Base-by-base conservation (phyloP, 1,140 invertebrate species). In the Mylabris phalerata region DNA sequence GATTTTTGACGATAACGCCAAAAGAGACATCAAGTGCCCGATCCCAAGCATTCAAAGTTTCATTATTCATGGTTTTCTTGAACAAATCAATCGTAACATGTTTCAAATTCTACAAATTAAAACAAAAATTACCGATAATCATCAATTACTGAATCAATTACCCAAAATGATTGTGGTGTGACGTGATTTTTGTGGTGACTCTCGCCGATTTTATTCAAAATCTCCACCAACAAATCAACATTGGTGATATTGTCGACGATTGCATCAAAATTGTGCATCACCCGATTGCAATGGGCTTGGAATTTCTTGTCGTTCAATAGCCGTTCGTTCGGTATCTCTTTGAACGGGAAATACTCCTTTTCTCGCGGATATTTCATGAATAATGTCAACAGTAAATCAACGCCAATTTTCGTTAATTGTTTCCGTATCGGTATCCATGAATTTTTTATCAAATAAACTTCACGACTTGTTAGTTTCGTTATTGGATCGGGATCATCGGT, bases 181-280 rank as follows among this genome's bases (percentile, higher is more conserved):
- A 83, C 76, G 39, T 75, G 72, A 47, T 84, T 77, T 52, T 65
- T 75, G n/a, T 71, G 72, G 64, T 89, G 87, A 9, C 79, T 82
- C 19, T 78, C 74, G 6, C 83, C 85, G 10, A 85, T 71, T 65
- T 82, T 84, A 26, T 78, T 67, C 59, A 88, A 75, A 67, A 82
- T 78, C 25, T 80, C 82, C 2, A 81, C 76, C 6, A 88, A 75
- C 11, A 84, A 73, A 45, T 80, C 80, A 0, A 79, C 75, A 61
- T 88, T 82, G 59, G 84, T 75, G 11, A 90, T 73, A 54, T 82
- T 82, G 62, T 82, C 80, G 10, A 90, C 78, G 0, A 85, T 77
- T 1, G 78, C 77, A 48, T 77, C 80, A 24, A 90, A 62, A 1
- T 82, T 74, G 3, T 82, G 79, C 74, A 89, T 79, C n/a, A 89